Conservation (phyloP, 2,113 vertebrate genomes). For the Nesogale talazaci region DNA sequence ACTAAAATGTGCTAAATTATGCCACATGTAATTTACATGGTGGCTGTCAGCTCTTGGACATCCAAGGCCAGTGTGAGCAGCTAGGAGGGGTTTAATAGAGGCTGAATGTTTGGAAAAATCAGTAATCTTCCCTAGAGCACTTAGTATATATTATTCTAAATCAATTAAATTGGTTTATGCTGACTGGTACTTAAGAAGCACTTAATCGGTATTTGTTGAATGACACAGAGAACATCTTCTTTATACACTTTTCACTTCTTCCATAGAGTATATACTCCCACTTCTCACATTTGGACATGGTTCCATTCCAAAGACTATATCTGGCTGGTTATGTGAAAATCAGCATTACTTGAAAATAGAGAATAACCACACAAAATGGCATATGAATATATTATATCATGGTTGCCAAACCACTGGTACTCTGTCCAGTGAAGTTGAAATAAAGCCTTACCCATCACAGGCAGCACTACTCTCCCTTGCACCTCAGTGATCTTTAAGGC, state of each 20-base stretch:
- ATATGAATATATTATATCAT: background rate
- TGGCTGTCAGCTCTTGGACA: background rate
- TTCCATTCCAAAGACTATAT: background rate
- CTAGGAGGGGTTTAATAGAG: background rate
- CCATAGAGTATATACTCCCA: background rate
- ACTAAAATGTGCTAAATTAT: conserved; percentile 30
- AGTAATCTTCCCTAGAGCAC: background rate
- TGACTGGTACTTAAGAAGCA: background rate
- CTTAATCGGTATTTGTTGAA: background rate
- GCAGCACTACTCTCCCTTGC: background rate
- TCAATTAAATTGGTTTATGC: conserved; percentile 2
- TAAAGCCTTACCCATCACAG: background rate
- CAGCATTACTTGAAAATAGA: background rate
- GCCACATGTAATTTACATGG: conserved; percentile 16
- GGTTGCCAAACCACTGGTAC: background rate
- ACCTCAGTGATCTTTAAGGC: background rate
- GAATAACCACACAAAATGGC: no score
- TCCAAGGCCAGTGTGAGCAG: conserved; percentile 17
- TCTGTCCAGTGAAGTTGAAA: no score
- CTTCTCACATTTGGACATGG: background rate
- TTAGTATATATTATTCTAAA: background rate
- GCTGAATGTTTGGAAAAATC: background rate
- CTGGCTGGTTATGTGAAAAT: background rate
- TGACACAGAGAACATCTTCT: background rate
- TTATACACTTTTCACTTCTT: background rate